phyloP scores from a whole-genome alignment of 2,797 vertebrate genomes.

The Acrossocheilus wenchowensis region DNA sequence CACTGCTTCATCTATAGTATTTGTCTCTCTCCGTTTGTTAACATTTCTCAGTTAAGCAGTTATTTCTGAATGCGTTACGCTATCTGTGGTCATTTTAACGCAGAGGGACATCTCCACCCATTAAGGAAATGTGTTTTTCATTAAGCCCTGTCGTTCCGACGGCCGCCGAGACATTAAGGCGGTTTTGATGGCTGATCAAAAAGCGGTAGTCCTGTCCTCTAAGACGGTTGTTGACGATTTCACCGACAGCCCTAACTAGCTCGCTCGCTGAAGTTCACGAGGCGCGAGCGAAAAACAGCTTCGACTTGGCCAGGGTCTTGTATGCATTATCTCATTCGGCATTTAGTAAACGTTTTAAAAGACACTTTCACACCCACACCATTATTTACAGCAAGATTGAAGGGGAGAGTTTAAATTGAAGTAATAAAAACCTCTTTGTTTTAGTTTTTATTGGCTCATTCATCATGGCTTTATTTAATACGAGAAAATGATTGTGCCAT shows the following conservation, averaged over 20 bases:
- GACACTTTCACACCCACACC: slow-evolving; percentile 63
- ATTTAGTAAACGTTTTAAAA: slow-evolving; percentile 67
- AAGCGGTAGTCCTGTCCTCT: slow-evolving; percentile 29
- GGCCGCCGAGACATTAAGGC: slow-evolving; percentile 31
- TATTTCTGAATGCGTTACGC: not conserved
- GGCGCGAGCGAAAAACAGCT: slow-evolving; percentile 9
- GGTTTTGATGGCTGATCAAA: slow-evolving; percentile 59
- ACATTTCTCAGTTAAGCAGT: not conserved
- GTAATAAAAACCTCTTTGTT: slow-evolving; percentile 89
- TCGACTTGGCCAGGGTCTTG: slow-evolving; percentile 9
- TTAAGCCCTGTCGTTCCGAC: slow-evolving; percentile 36
- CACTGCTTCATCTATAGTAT: not conserved
- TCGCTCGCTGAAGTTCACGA: slow-evolving; percentile 64
- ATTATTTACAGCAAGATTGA: slow-evolving; percentile 65
- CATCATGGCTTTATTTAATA: slow-evolving; percentile 94
- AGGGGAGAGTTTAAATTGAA: slow-evolving; percentile 71
- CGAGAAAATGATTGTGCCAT: slow-evolving; percentile 86
- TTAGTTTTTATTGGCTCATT: slow-evolving; percentile 89
- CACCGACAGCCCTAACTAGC: slow-evolving; percentile 67
- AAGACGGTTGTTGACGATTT: slow-evolving; percentile 44
- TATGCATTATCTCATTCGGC: slow-evolving; percentile 21
- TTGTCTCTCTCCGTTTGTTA: slow-evolving; percentile 1
- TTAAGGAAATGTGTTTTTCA: slow-evolving; percentile 56
- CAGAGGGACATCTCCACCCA: slow-evolving; percentile 18
- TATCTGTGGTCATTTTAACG: not conserved